These are phyloP conservation scores for Pentalonia nigronervosa DNA, from an alignment of 1,140 invertebrate genomes.

Conservation along the genomic window DNA sequence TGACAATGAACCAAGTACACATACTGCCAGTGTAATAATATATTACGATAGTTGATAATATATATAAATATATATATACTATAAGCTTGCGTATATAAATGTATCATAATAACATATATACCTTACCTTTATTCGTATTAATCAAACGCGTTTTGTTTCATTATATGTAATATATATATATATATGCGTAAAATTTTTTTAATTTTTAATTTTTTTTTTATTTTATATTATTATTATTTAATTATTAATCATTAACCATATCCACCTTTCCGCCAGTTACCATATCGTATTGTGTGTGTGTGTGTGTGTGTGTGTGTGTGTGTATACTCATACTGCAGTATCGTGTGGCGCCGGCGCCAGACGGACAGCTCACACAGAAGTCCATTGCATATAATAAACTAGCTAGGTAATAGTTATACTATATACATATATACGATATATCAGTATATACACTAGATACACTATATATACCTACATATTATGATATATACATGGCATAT, in stretches of 20 bases:
- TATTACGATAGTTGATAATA: background rate
- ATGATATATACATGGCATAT: background rate
- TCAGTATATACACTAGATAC: background rate
- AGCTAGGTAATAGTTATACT: background rate
- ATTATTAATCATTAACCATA: slow-evolving; percentile 52
- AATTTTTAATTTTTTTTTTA: background rate
- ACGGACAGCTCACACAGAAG: slow-evolving; percentile 36
- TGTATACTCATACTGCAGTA: background rate
- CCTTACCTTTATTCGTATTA: background rate
- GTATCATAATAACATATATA: background rate
- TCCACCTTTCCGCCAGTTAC: background rate
- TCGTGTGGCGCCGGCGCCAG: slow-evolving; percentile 54
- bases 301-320: background rate
- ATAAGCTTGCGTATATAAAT: background rate
- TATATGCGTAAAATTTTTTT: background rate
- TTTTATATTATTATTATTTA: slow-evolving; percentile 37
- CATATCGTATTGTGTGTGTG: background rate
- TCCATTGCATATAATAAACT: slow-evolving; percentile 22
- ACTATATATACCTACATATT: background rate
- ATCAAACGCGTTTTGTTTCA: background rate
- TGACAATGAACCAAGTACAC: background rate
- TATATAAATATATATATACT: too few species aligned
- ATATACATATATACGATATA: background rate
- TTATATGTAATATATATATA: background rate
- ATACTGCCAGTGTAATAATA: background rate